Evolutionary conservation across 1,140 invertebrate species (phyloP), one percentile per base, ranked within the genome.

Genomic region (Acyrthosiphon pisum): DNA sequence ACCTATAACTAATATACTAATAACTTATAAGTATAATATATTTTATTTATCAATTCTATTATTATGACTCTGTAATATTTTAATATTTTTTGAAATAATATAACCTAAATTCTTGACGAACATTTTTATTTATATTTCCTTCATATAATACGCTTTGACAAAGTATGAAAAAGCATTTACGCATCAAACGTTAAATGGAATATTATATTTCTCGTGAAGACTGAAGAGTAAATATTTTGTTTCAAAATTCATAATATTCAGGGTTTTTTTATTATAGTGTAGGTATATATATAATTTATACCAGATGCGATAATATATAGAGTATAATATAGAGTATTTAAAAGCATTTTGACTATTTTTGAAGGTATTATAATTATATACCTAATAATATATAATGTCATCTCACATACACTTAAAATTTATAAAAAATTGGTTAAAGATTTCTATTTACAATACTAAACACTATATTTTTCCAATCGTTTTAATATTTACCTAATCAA

Each of bases 201-300:
- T 37, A 53, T 89, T 68, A 68, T 68, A 3, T 87, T 48, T 35
- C 18, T 87, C 30, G 14, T 9, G n/a, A 23, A 87, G 35, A 50
- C 14, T 53, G 18, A n/a, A 87, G 30, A 68, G 60, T 68, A 68
- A 87, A 87, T 87, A 86, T 86, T 86, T 87, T 48, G 18, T 48
- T 89, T 53, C 11, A 37, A 53, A 89, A 89, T 35, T 23, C 20
- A 89, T 35, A 88, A 37, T 53, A 8, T 89, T 89, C 87, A 89
- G 56, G 87, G 50, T 37, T 37, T 53, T 87, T 89, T 50, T 46
- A 86, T 0, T 0, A 88, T 35, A 86, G 30, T 87, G 26, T 53
- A 53, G 22, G 6, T 86, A 8, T 1, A 4, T 50, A 84, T 84
- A 44, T 3, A 26, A 18, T 84, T 41, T 84, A 84, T 44, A 84